phyloP scores from a whole-genome alignment of 2,113 vertebrate genomes.

The Sterna hirundo region DNA sequence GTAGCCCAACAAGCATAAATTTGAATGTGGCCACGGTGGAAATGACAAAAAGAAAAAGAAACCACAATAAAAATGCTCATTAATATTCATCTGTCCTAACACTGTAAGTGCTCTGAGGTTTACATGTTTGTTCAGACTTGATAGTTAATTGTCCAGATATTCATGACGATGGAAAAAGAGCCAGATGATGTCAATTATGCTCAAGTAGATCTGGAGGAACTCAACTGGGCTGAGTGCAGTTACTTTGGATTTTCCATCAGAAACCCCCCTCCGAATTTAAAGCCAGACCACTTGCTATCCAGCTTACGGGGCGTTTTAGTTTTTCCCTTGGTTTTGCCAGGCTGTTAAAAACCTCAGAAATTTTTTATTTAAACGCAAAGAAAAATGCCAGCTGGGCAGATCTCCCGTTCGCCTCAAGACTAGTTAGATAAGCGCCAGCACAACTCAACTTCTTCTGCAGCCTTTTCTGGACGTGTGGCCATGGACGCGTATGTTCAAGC shows the following conservation, averaged over 20 bases:
- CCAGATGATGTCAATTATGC: neutral
- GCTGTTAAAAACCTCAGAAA: neutral
- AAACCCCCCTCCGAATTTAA: neutral
- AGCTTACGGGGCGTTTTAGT: neutral
- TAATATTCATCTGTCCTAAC: neutral
- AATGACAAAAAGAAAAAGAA: neutral
- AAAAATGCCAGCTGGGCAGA: neutral
- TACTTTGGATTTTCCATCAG: neutral
- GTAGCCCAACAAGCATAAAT: neutral
- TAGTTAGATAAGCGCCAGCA: neutral
- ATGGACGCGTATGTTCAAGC: rapidly evolving
- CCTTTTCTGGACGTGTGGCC: neutral
- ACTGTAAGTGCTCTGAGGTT: neutral
- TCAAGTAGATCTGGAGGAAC: neutral
- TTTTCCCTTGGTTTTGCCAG: neutral
- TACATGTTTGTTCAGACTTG: neutral
- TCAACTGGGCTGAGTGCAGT: neutral
- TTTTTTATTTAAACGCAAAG: neutral
- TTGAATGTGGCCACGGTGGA: neutral
- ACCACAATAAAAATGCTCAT: neutral
- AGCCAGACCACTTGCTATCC: neutral
- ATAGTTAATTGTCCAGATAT: neutral
- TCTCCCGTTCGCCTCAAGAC: neutral
- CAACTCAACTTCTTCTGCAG: neutral
- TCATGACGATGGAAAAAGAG: neutral